A percentile compares a stretch with the other conserved stretches of the same genome.
Evolutionary conservation across 2,113 vertebrate genomes (phyloP).

Genomic region (Geococcyx californianus): DNA sequence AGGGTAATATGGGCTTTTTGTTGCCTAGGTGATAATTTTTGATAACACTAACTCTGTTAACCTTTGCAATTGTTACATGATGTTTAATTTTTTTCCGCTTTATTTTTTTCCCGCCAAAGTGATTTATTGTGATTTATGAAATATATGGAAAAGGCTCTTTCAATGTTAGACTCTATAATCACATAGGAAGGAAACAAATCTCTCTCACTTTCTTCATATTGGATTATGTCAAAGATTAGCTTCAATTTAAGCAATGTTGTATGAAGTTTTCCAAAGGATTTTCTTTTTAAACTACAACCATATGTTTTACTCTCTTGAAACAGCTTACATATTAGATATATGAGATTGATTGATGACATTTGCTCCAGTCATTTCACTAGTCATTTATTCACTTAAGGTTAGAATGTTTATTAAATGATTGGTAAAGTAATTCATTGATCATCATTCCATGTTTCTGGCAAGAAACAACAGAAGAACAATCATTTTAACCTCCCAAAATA

Average conservation of each 20-base stretch:
- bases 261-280: constrained; percentile 62
- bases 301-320: constrained; percentile 64
- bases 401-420: constrained; percentile 60
- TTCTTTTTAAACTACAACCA: constrained; percentile 73
- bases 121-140: neutral
- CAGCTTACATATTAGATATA: constrained; percentile 38
- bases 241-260: constrained; percentile 42
- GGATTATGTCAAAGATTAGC: constrained; percentile 74
- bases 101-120: neutral
- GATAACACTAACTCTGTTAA: neutral
- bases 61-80: neutral
- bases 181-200: constrained; percentile 57
- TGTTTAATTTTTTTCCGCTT: neutral
- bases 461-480: neutral
- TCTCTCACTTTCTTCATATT: constrained; percentile 62
- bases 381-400: constrained; percentile 61
- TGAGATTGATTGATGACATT: constrained; percentile 68
- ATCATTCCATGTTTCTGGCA: neutral
- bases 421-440: constrained; percentile 46
- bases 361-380: constrained; percentile 60
- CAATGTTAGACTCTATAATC: constrained; percentile 12
- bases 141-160: constrained; percentile 16
- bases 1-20: neutral
- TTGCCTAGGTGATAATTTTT: neutral
- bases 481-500: neutral